phyloP scores from a whole-genome alignment of 2,888 invertebrate genomes.

The Aspidapion aeneum region DNA sequence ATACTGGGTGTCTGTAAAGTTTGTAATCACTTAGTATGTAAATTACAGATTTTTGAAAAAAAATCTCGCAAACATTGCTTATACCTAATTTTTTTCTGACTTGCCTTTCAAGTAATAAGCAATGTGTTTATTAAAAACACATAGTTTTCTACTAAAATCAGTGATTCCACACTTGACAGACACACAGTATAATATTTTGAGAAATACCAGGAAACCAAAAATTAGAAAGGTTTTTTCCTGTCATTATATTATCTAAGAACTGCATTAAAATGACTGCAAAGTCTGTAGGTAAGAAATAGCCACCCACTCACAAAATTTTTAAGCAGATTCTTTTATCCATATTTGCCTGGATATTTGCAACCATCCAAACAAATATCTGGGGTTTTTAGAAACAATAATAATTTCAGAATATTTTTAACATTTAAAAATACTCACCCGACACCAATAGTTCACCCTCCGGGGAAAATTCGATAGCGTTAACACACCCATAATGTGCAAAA shows the following conservation, averaged over 20 bases:
- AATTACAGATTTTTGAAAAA: too few species aligned
- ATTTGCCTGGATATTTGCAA: too few species aligned
- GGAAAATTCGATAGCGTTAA: slow-evolving; percentile 95
- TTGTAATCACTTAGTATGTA: too few species aligned
- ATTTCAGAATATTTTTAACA: background rate
- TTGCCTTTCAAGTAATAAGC: too few species aligned
- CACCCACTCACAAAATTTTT: background rate
- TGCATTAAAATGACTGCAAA: background rate
- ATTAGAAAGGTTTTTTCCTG: too few species aligned
- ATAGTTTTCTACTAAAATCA: background rate
- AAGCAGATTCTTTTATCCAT: background rate
- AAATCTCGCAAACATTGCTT: too few species aligned
- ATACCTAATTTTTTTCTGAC: too few species aligned
- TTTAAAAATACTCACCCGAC: slow-evolving; percentile 64
- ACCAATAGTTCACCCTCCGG: slow-evolving; percentile 80
- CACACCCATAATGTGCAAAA: slow-evolving; percentile 90
- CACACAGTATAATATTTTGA: too few species aligned
- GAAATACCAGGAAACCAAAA: too few species aligned
- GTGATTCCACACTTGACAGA: too few species aligned
- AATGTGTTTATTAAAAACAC: background rate
- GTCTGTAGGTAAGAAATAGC: background rate
- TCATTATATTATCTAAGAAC: background rate
- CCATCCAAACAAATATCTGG: too few species aligned
- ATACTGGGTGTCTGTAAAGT: too few species aligned
- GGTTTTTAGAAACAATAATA: background rate